Evolutionary conservation across 2,888 invertebrate genomes (phyloP).

Genomic region (Amiota minor): DNA sequence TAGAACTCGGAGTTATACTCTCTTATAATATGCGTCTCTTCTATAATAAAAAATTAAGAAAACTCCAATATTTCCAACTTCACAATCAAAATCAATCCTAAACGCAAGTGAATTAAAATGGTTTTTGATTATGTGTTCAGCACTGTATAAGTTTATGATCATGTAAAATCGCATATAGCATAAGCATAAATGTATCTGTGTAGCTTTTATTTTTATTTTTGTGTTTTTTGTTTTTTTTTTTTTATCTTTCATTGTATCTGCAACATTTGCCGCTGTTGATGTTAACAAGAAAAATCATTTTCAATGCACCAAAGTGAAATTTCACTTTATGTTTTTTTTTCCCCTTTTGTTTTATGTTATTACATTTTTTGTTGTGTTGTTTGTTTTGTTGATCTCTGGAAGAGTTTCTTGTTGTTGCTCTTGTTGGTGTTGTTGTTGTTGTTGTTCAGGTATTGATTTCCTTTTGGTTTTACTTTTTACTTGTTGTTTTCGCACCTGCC

Average conservation of each 20-base stretch:
- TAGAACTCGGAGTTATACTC: too few species aligned
- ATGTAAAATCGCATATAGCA: neutral
- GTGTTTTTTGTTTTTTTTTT: neutral
- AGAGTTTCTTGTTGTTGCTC: neutral
- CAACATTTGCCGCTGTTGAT: neutral
- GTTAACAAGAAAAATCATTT: conserved; percentile 28
- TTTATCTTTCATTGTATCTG: neutral
- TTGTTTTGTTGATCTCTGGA: neutral
- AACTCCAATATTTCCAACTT: too few species aligned
- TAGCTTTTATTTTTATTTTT: neutral
- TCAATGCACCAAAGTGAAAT: conserved; percentile 61
- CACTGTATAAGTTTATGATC: neutral
- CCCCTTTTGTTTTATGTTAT: neutral
- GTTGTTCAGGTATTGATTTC: too few species aligned
- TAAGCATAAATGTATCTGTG: conserved; percentile 13
- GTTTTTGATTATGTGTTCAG: neutral
- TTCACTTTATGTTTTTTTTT: conserved; percentile 52
- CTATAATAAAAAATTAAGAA: too few species aligned
- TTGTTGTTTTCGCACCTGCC: too few species aligned
- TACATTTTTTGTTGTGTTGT: neutral
- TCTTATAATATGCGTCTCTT: too few species aligned
- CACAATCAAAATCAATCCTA: too few species aligned
- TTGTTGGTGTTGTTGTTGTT: neutral
- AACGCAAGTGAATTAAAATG: neutral
- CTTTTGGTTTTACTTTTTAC: too few species aligned